Conservation (phyloP, 2,888 invertebrate genomes). For the Acronicta alni region DNA sequence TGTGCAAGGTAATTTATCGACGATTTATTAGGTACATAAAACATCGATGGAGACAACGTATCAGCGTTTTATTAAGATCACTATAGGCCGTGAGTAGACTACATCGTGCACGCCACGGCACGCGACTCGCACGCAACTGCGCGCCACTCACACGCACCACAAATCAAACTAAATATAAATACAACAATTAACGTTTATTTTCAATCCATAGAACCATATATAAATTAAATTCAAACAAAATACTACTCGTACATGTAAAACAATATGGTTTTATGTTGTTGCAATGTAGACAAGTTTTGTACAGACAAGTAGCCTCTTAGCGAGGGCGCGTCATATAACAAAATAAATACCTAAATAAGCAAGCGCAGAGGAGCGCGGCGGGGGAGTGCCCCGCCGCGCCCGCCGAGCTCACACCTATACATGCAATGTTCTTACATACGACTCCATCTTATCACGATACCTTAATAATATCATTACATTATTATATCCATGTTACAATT, state of each 20-base stretch:
- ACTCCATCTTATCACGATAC: conserved; percentile 74
- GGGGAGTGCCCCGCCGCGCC: conserved; percentile 9
- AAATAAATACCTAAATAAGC: conserved; percentile 65
- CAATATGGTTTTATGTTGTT: conserved; percentile 83
- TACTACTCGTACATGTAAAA: conserved; percentile 82
- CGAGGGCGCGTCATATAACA: conserved; percentile 52
- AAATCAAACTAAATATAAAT: conserved; percentile 80
- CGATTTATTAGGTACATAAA: conserved; percentile 78
- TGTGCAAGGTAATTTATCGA: conserved; percentile 81
- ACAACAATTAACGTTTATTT: conserved; percentile 88
- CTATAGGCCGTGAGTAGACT: conserved; percentile 61
- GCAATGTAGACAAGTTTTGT: conserved; percentile 61
- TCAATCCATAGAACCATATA: conserved; percentile 88
- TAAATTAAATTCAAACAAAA: conserved; percentile 85
- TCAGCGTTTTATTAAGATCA: conserved; percentile 65
- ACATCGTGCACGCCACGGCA: conserved; percentile 29
- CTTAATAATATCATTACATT: conserved; percentile 73
- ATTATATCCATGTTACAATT: conserved; percentile 75
- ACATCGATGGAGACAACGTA: conserved; percentile 75
- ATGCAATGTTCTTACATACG: conserved; percentile 69
- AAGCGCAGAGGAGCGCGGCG: conserved; percentile 46
- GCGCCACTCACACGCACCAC: conserved; percentile 47
- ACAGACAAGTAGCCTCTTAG: conserved; percentile 44
- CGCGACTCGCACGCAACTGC: conserved; percentile 41
- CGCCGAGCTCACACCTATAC: conserved; percentile 38